Evolutionary conservation across 2,888 invertebrate species (phyloP), one percentile per base, ranked within the genome.

Genomic region (Linhomoeus sp.): DNA sequence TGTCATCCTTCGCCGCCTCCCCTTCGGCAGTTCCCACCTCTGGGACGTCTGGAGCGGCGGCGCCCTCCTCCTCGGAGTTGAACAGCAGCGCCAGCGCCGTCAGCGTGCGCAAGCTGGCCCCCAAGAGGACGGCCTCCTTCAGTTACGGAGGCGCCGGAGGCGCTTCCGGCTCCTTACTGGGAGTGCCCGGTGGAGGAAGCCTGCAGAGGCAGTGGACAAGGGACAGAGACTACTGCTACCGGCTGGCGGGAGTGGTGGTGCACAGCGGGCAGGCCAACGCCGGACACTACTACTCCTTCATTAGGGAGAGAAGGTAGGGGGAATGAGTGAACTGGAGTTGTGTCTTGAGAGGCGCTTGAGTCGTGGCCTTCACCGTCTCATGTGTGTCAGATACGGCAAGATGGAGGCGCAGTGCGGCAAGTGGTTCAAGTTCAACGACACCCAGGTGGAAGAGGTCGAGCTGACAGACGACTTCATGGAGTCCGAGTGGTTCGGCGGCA

Each of bases 201-300:
- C n/a, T n/a, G n/a, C n/a, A n/a, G n/a, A n/a, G n/a, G n/a, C n/a
- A n/a, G n/a, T n/a, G n/a, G n/a, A n/a, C n/a, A n/a, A n/a, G 12
- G 15, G 12, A 33, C 33, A 12, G 33, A 9, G 12, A 33, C 12
- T 15, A 49, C 40, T 49, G 56, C 15, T 72, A 71, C 55, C 70
- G 71, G 52, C 60, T 72, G 44, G 70, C 70, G 20, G 72, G 72
- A 5, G 66, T 71, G 41, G 66, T 72, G 22, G 71, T 73, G 2
- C 72, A 72, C 57, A 71, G 70, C 55, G 72, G 72, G 2, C 70
- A 71, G 55, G 72, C 72, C 20, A 70, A 67, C 56, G 72, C 72
- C 46, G 72, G 72, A 3, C 72, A 72, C 56, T 72, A 72, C 57
- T 72, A 72, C 52, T 70, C 71, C 20, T 72, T 67, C 56, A 70